A percentile compares a stretch with the other conserved stretches of the same genome.
Conservation (phyloP, 2,888 invertebrate genomes). For the Drosophila emarginata region DNA sequence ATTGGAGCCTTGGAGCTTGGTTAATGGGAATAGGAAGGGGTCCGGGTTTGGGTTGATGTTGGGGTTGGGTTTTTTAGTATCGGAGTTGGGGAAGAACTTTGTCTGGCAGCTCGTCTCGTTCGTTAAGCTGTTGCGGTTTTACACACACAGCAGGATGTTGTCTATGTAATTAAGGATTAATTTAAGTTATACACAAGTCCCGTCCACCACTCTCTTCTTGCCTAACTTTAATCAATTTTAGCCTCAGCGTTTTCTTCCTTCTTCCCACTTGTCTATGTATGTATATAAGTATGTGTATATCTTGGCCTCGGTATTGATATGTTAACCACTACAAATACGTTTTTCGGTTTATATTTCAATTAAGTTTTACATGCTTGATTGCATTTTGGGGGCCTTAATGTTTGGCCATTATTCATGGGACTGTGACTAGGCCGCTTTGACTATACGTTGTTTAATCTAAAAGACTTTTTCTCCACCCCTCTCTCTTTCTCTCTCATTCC, state of each 20-base stretch:
- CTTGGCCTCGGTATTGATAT: constrained; percentile 55
- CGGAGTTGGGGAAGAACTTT: constrained; percentile 11
- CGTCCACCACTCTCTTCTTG: background rate
- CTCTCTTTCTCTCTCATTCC: background rate
- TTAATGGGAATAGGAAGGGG: background rate
- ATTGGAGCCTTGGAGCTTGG: too few species aligned
- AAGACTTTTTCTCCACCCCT: background rate
- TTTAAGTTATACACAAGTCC: constrained; percentile 70
- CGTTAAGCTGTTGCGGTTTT: constrained; percentile 76
- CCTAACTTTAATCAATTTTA: constrained; percentile 37
- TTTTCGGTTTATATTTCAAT: constrained; percentile 74
- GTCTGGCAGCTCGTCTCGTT: constrained; percentile 78
- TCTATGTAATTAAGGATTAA: constrained; percentile 81
- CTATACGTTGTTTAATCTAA: background rate
- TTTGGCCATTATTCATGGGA: constrained; percentile 69
- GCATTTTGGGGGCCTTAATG: constrained; percentile 68
- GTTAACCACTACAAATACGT: constrained; percentile 69
- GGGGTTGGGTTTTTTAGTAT: constrained; percentile 18
- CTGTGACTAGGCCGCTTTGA: constrained; percentile 56
- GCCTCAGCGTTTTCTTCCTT: background rate
- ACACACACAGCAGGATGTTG: constrained; percentile 80
- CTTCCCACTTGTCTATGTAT: background rate
- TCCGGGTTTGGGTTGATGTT: background rate
- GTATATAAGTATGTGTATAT: background rate
- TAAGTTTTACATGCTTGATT: constrained; percentile 76